Conservation (phyloP, 2,113 vertebrate genomes). For the Platanista minor region DNA sequence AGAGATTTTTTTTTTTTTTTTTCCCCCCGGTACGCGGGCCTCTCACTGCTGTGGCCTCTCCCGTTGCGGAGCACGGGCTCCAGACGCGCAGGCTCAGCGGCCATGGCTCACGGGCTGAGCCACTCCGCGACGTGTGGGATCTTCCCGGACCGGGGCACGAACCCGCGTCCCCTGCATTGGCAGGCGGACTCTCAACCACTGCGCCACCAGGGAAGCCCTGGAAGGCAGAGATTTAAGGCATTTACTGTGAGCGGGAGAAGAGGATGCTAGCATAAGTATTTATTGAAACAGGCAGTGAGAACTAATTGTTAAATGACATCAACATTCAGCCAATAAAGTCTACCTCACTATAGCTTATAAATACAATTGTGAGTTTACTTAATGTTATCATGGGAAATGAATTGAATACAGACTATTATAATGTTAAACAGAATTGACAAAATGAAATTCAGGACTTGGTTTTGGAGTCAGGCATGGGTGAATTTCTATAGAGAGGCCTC, state of each 20-base stretch:
- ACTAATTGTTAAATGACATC: constrained; percentile 8
- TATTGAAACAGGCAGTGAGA: background rate
- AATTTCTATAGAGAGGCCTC: background rate
- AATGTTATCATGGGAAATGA: constrained; percentile 47
- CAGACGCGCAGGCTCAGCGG: too few relatives aligned
- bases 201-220: too few relatives aligned
- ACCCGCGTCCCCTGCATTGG: too few relatives aligned
- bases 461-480: background rate
- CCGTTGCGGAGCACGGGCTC: too few relatives aligned
- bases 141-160: too few relatives aligned
- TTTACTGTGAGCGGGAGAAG: background rate
- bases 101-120: too few relatives aligned
- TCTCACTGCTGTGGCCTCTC: too few relatives aligned
- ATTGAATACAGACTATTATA: constrained; percentile 24
- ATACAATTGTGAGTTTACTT: constrained; percentile 44
- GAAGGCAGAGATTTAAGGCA: background rate
- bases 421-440: constrained; percentile 22
- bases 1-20: too few relatives aligned
- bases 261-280: background rate
- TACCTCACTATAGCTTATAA: background rate
- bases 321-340: constrained; percentile 7
- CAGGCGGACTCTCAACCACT: too few relatives aligned
- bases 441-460: background rate
- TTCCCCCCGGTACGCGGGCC: too few relatives aligned
- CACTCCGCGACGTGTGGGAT: too few relatives aligned